A percentile compares a stretch with the other conserved stretches of the same genome.
Conservation (phyloP, 1,140 invertebrate genomes). For the Antheraea mylitta region DNA sequence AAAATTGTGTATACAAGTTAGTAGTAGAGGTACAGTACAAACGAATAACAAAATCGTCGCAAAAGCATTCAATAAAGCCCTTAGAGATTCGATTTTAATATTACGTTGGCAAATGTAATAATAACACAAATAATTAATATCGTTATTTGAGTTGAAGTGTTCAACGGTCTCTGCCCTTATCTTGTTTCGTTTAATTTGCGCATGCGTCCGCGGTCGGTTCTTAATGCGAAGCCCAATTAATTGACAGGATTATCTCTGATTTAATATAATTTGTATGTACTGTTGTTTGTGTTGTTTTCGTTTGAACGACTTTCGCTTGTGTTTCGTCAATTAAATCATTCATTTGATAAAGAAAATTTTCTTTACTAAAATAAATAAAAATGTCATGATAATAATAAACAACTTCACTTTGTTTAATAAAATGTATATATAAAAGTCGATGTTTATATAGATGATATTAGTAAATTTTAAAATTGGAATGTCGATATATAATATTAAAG, state of each 20-base stretch:
- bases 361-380: background rate
- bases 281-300: constrained; percentile 68
- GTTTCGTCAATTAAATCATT: constrained; percentile 38
- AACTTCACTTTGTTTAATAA: background rate
- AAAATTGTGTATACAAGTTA: too few relatives aligned
- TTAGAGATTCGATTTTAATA: background rate
- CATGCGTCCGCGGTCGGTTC: constrained; percentile 68
- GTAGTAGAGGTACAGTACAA: background rate
- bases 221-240: constrained; percentile 74
- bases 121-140: constrained; percentile 27
- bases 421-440: too few relatives aligned
- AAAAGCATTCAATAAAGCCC: background rate
- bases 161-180: constrained; percentile 50
- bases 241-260: constrained; percentile 78
- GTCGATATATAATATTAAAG: too few relatives aligned
- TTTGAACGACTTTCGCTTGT: constrained; percentile 32
- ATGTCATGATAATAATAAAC: background rate
- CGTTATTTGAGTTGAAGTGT: constrained; percentile 29
- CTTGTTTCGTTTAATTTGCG: constrained; percentile 58
- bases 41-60: background rate
- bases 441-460: too few relatives aligned
- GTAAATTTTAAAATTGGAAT: too few relatives aligned
- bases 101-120: background rate
- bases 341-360: constrained; percentile 26
- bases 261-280: constrained; percentile 67